Base-by-base conservation (phyloP, 1,140 invertebrate species). In the Heliconius hermathena region DNA sequence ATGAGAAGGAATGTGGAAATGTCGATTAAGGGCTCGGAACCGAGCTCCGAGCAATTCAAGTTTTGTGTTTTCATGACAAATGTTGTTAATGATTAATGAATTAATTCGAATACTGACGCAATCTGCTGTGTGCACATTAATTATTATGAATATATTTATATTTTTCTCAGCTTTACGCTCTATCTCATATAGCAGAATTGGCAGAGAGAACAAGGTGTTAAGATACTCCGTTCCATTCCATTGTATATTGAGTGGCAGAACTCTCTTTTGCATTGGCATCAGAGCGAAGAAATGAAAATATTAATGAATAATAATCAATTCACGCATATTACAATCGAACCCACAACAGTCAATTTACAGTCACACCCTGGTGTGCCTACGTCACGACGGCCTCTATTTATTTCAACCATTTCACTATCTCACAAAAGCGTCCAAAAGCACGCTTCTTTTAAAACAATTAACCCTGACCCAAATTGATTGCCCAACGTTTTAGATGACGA, bases 401-500 rank as follows among this genome's bases (percentile, higher is more conserved):
- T 46, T 46, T 46, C 41, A 46, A 46, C 41, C 41, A 36, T 71
- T 71, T 71, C 70, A 71, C 70, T 71, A 71, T 71, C 26, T 71
- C 70, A 71, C 72, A 74, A 41, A 76, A 77, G 73, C 33, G 76
- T 78, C 76, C 80, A 81, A 81, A 76, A 81, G 52, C 80, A 78
- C 76, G 76, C 76, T 78, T 77, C 70, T 81, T 78, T 46, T 74
- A 72, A 77, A 72, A 77, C 76, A 29, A 78, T 81, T 81, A 81
- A 81, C 80, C 80, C 72, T 81, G 80, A 81, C 80, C 76, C 41
- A 70, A 46, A 66, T 74, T 33, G 73, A 78, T 81, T 81, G 76
- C 80, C 72, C 73, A 81, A 81, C 80, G 78, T 78, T 74, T 71
- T 77, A 81, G 80, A 81, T 81, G 80, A 78, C 75, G 80, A 81